phyloP scores from a whole-genome alignment of 2,888 invertebrate genomes.

The Chrysodeixis includens region DNA sequence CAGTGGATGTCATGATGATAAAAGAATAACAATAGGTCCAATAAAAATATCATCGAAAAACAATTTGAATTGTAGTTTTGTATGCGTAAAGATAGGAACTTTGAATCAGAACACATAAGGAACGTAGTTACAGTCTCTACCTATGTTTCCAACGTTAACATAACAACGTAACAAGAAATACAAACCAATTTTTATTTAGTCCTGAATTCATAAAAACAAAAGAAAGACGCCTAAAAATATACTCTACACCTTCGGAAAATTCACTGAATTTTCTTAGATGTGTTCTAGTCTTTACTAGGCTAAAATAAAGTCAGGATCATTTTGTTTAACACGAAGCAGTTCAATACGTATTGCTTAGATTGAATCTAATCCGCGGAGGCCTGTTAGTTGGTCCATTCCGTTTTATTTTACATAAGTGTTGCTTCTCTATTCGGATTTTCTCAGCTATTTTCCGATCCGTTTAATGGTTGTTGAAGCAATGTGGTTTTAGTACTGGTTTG shows the following conservation, averaged over 20 bases:
- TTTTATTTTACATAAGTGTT: constrained; percentile 37
- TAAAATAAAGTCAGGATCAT: constrained; percentile 14
- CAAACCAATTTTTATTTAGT: too few species aligned
- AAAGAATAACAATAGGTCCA: too few species aligned
- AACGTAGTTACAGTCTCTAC: too few species aligned
- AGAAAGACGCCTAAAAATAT: background rate
- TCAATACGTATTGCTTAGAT: constrained; percentile 49
- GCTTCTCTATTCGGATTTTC: constrained; percentile 28
- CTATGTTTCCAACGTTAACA: too few species aligned
- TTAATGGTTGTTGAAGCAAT: background rate
- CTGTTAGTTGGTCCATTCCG: constrained; percentile 40
- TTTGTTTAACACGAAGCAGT: constrained; percentile 44
- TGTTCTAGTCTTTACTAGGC: constrained; percentile 34
- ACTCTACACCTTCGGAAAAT: background rate
- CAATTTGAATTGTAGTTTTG: too few species aligned
- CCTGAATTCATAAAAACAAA: too few species aligned
- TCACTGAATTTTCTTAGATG: too few species aligned
- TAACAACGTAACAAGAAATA: too few species aligned
- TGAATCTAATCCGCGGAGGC: constrained; percentile 45
- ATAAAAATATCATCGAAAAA: too few species aligned
- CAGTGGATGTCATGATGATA: too few species aligned
- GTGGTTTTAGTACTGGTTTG: constrained; percentile 9
- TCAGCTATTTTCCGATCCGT: constrained; percentile 2
- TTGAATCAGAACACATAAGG: too few species aligned
- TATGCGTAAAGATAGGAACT: too few species aligned